Percentiles rank a stretch among this genome's conserved stretches.
phyloP scores from a whole-genome alignment of 2,888 invertebrate species.

The Eupithecia subumbrata region DNA sequence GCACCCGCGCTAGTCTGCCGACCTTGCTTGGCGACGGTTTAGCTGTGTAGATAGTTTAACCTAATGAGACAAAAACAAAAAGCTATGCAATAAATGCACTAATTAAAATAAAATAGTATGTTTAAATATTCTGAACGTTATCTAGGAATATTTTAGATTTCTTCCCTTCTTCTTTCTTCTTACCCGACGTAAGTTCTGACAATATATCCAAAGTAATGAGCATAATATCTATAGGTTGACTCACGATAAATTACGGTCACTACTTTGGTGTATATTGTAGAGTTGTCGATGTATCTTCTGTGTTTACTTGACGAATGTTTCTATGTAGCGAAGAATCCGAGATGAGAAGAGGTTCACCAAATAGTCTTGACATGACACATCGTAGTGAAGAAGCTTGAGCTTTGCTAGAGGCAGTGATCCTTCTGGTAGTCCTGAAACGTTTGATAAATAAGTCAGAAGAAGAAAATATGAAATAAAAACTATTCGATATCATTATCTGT shows the following conservation, averaged over 20 bases:
- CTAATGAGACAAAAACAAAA: too few relatives aligned
- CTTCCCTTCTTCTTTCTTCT: conserved; percentile 27
- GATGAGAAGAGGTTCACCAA: background rate
- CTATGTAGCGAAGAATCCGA: background rate
- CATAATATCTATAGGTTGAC: conserved; percentile 77
- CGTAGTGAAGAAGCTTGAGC: background rate
- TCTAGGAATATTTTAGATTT: background rate
- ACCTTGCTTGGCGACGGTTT: too few relatives aligned
- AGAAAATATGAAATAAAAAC: too few relatives aligned
- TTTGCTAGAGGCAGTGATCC: background rate
- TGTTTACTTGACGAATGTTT: background rate
- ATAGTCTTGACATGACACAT: background rate
- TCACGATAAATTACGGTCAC: conserved; percentile 81
- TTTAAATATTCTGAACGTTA: too few relatives aligned
- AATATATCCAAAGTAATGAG: conserved; percentile 81
- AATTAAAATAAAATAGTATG: too few relatives aligned
- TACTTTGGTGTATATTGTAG: conserved; percentile 78
- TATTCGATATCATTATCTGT: too few relatives aligned
- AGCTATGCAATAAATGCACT: too few relatives aligned
- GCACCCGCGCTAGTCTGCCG: too few relatives aligned
- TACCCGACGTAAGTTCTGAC: conserved; percentile 61
- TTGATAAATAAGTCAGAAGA: background rate
- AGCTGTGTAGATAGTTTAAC: too few relatives aligned
- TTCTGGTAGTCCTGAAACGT: background rate
- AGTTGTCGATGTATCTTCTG: conserved; percentile 36